Evolutionary conservation across 2,797 vertebrate species (phyloP).

Genomic region (Tamandua tetradactyla): DNA sequence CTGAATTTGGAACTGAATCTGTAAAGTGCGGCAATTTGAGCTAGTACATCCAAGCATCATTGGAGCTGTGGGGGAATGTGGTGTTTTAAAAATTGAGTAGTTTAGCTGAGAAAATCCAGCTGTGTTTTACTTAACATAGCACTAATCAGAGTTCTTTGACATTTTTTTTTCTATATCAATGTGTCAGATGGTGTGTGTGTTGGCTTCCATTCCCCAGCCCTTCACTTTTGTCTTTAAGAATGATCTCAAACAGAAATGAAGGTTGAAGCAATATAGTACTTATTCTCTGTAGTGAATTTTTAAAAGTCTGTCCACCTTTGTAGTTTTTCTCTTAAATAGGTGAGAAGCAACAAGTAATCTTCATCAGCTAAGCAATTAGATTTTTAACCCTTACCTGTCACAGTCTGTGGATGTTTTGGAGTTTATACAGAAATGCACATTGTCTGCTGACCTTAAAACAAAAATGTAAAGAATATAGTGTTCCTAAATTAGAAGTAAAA

Average conservation of each 20-base stretch:
- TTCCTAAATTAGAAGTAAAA: constrained; percentile 53
- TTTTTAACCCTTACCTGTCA: constrained; percentile 79
- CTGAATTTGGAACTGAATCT: constrained; percentile 61
- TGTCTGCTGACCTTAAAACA: constrained; percentile 37
- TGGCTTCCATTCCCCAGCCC: neutral
- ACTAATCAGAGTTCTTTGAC: constrained; percentile 72
- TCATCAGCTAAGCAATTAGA: constrained; percentile 81
- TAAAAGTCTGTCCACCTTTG: constrained; percentile 77
- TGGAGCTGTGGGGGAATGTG: constrained; percentile 12
- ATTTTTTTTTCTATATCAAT: neutral
- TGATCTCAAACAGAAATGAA: constrained; percentile 21
- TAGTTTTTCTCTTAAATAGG: constrained; percentile 83
- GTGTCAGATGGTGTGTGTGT: neutral
- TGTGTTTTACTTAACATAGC: constrained; percentile 65
- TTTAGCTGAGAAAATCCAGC: constrained; percentile 66
- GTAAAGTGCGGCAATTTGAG: constrained; percentile 63
- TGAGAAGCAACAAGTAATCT: constrained; percentile 82
- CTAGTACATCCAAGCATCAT: neutral
- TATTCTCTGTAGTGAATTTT: constrained; percentile 72
- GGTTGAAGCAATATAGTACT: constrained; percentile 61
- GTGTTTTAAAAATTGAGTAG: constrained; percentile 51
- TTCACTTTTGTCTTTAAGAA: constrained; percentile 67
- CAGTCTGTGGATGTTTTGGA: neutral
- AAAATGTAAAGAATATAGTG: neutral
- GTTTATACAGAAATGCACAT: constrained; percentile 8